A percentile compares a stretch with the other conserved stretches of the same genome.
Evolutionary conservation across 2,888 invertebrate species (phyloP).

Genomic region (Trichopria drosophilae): DNA sequence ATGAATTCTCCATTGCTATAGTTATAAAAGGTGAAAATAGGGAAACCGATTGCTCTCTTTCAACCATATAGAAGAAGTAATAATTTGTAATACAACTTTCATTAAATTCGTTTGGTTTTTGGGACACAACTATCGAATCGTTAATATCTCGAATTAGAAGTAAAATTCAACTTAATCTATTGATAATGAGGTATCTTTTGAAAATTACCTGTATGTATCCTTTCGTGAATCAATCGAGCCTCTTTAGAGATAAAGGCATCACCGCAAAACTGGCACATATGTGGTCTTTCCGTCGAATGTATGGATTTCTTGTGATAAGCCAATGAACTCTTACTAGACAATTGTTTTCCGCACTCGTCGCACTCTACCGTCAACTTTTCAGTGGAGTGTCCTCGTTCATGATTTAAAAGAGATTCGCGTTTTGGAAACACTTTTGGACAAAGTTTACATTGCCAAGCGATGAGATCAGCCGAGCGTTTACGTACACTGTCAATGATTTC

Average conservation of each 20-base stretch:
- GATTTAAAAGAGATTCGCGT: constrained; percentile 42
- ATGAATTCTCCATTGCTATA: no score
- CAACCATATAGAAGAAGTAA: no score
- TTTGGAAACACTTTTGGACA: constrained; percentile 46
- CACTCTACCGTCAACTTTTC: constrained; percentile 42
- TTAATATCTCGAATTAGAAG: no score
- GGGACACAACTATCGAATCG: no score
- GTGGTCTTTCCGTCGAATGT: constrained; percentile 57
- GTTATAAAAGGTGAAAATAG: no score
- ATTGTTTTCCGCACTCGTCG: constrained; percentile 47
- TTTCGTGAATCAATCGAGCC: constrained; percentile 55
- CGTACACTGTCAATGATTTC: constrained; percentile 45
- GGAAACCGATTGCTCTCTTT: no score
- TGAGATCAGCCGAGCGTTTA: constrained; percentile 37
- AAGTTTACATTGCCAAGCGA: constrained; percentile 43
- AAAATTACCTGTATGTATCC: constrained; percentile 56
- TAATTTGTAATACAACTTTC: no score
- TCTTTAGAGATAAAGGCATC: constrained; percentile 56
- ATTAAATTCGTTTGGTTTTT: no score
- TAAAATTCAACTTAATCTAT: no score
- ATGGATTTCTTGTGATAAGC: constrained; percentile 56
- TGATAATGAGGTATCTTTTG: no score
- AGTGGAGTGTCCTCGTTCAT: constrained; percentile 43
- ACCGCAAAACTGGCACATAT: constrained; percentile 57
- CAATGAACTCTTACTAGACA: constrained; percentile 48